These are phyloP conservation scores for Pimpla rufipes DNA, from an alignment of 2,888 invertebrate genomes.

Conservation along the genomic window DNA sequence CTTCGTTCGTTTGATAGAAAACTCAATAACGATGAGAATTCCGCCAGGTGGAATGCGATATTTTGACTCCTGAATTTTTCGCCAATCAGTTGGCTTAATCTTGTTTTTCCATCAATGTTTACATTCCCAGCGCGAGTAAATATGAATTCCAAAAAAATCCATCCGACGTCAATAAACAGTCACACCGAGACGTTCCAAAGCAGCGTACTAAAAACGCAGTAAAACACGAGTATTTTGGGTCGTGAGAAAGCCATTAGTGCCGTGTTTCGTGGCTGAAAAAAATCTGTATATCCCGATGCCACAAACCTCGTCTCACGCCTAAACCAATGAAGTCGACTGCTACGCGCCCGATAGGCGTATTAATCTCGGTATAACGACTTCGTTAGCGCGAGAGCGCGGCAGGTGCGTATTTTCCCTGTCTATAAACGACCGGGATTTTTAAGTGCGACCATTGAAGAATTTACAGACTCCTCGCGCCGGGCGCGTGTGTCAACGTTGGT, in stretches of 20 bases:
- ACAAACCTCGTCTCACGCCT: neutral
- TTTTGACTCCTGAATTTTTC: too few relatives aligned
- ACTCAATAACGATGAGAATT: too few relatives aligned
- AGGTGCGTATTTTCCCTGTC: conserved; percentile 56
- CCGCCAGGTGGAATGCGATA: too few relatives aligned
- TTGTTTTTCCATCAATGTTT: neutral
- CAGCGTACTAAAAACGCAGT: neutral
- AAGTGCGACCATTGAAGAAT: conserved; percentile 66
- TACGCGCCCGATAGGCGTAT: conserved; percentile 68
- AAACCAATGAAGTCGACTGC: conserved; percentile 51
- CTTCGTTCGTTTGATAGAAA: too few relatives aligned
- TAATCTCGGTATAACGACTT: conserved; percentile 74
- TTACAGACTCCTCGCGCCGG: conserved; percentile 32
- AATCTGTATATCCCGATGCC: neutral
- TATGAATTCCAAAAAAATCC: neutral
- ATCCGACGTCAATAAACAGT: neutral
- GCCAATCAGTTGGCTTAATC: too few relatives aligned
- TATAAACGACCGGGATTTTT: conserved; percentile 64
- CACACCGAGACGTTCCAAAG: neutral
- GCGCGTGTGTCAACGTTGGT: conserved; percentile 59
- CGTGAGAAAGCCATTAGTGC: conserved; percentile 34
- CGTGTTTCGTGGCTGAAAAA: neutral
- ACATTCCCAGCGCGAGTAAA: neutral
- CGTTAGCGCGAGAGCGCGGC: conserved; percentile 54
- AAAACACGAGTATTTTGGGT: conserved; percentile 21